Conservation (phyloP, 2,113 vertebrate species). For the Egretta garzetta region DNA sequence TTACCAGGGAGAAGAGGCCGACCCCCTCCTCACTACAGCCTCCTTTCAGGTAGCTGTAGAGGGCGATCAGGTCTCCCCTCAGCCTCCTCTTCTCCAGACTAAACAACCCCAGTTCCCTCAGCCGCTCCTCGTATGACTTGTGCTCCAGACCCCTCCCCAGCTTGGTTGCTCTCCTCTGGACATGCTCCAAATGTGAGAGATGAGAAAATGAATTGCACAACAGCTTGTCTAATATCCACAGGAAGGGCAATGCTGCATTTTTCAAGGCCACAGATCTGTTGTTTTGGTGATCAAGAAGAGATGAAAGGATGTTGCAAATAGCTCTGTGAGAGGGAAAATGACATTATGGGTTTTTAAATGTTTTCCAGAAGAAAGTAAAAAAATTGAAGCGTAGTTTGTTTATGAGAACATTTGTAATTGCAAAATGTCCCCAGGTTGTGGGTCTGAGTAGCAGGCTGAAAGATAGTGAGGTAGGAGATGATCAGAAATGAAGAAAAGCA, state of each 20-base stretch:
- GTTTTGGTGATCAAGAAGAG: background rate
- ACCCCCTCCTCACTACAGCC: no score
- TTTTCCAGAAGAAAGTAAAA: background rate
- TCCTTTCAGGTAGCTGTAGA: no score
- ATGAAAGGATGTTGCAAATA: background rate
- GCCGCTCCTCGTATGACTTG: no score
- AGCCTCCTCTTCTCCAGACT: no score
- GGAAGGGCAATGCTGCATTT: background rate
- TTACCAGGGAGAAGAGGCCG: no score
- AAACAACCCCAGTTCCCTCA: no score
- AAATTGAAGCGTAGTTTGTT: background rate
- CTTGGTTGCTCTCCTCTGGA: no score
- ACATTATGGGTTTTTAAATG: background rate
- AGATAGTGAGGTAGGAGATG: background rate
- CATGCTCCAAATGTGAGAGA: no score
- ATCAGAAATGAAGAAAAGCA: background rate
- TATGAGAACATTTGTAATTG: background rate
- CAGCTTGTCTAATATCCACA: background rate
- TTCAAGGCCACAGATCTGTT: background rate
- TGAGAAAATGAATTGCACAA: background rate
- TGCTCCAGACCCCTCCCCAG: no score
- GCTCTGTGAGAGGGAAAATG: background rate
- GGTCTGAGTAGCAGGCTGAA: background rate
- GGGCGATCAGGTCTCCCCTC: no score
- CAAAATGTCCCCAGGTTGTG: background rate